Base-by-base conservation (phyloP, 2,797 vertebrate genomes). In the Dicrostonyx torquatus region DNA sequence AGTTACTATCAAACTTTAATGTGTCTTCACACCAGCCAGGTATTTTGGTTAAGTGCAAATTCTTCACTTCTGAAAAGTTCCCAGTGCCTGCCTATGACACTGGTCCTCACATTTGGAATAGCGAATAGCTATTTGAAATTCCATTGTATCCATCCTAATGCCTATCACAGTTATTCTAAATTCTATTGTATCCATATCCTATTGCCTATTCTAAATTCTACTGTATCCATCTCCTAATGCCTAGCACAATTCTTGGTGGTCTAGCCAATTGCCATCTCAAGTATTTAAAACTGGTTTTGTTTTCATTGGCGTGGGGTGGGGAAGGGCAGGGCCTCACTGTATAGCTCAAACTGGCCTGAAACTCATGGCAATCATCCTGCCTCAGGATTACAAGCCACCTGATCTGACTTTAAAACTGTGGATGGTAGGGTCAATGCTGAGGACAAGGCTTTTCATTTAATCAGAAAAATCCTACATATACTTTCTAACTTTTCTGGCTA, bases 41-140 rank as follows among this genome's bases (percentile, higher is more conserved):
- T 87, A 40, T 90, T 93, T 91, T 95, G 75, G 85, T 89, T 87
- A 86, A 95, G 85, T 96, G 50, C 45, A 87, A 40, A 55, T 90
- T 96, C 66, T 92, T 79, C 80, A 78, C 91, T 93, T 91, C 62
- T 88, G 87, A 89, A 26, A 93, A 86, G 31, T 14, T 87, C 72
- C 72, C 45, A 66, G 22, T 79, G 34, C 76, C 79, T 89, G 18
- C 66, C 85, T 84, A n/a, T 70, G 22, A 45, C 66, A 53, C 34
- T 94, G 45, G 34, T 89, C 75, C 87, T 94, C 34, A 89, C 24
- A 87, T 66, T 94, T 80, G 15, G 22, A 91, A 24, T 95, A 94
- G 82, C 50, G 90, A 95, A 10, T 77, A 26, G 45, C n/a, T 84
- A 58, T n/a, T 76, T 26, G 14, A 31, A 84, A 94, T 34, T 83